These are phyloP conservation scores for Tichodroma muraria DNA, from an alignment of 2,113 vertebrate species.

Conservation along the genomic window DNA sequence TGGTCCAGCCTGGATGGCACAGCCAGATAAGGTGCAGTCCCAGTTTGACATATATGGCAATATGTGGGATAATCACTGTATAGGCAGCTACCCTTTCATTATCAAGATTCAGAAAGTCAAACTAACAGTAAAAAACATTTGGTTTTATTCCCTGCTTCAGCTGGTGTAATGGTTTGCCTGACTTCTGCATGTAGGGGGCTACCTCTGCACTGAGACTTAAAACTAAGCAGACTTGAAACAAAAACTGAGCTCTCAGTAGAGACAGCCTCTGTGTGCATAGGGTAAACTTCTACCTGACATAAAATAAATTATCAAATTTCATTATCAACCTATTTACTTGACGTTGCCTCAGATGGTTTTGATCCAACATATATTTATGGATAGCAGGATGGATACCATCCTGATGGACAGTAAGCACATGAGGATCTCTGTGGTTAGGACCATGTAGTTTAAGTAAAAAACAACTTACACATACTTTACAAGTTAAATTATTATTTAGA, in stretches of 20 bases:
- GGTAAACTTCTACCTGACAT: neutral
- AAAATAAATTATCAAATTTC: neutral
- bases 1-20: neutral
- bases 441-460: neutral
- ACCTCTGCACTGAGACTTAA: neutral
- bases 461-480: neutral
- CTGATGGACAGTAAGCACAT: neutral
- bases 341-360: neutral
- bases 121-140: neutral
- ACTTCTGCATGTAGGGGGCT: neutral
- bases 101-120: neutral
- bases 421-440: neutral
- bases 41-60: neutral
- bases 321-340: neutral
- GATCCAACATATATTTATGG: neutral
- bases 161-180: neutral
- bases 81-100: neutral
- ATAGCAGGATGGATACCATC: neutral
- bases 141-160: neutral
- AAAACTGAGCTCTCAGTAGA: neutral
- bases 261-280: neutral
- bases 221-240: neutral
- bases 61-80: neutral
- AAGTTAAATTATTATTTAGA: slow-evolving; percentile 11
- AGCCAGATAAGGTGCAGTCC: neutral